Percentiles rank a stretch among this genome's conserved stretches.
phyloP scores from a whole-genome alignment of 2,797 vertebrate genomes.

The Fringilla coelebs region DNA sequence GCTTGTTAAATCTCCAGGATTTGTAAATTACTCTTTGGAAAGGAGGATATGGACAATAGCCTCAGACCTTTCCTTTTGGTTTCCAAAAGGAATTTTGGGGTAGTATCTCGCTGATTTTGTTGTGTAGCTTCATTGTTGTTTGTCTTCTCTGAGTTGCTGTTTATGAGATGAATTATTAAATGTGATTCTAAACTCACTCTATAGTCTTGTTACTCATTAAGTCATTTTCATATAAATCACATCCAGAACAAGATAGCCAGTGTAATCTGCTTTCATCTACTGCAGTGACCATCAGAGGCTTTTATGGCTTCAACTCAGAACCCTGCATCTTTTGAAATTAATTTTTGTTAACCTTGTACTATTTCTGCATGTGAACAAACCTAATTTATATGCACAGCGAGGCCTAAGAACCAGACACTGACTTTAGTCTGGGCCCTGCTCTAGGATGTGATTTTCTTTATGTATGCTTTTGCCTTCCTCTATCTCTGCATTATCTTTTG shows the following conservation, averaged over 20 bases:
- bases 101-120: not conserved
- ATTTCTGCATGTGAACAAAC: not conserved
- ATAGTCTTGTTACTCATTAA: not conserved
- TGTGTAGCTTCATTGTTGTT: not conserved
- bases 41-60: not conserved
- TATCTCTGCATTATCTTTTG: not conserved
- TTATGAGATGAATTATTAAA: not conserved
- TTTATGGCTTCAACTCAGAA: not conserved
- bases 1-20: not conserved
- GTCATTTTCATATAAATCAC: not conserved
- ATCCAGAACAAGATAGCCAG: not conserved
- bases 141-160: not conserved
- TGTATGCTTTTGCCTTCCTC: not conserved
- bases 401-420: not conserved
- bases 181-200: not conserved
- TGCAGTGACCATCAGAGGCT: not conserved
- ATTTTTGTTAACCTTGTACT: not conserved
- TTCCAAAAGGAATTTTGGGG: not conserved
- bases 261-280: not conserved
- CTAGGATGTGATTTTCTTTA: not conserved
- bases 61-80: not conserved
- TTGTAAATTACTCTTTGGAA: not conserved
- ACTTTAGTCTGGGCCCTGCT: not conserved
- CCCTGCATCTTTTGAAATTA: not conserved
- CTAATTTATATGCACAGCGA: not conserved